Conservation (phyloP, 2,797 vertebrate genomes). For the Pseudomugil gertrudae region DNA sequence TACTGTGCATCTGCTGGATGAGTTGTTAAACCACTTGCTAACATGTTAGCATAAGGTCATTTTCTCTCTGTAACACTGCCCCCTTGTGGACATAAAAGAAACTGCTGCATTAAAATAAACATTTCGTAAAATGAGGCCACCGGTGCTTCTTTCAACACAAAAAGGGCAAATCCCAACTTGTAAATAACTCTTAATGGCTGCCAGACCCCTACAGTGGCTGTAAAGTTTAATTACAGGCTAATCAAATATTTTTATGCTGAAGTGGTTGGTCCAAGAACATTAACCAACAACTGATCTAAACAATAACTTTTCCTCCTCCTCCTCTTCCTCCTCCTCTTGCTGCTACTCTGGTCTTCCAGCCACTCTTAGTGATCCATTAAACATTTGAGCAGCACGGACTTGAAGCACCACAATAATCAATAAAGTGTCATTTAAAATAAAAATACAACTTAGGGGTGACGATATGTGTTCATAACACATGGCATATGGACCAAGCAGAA, state of each 20-base stretch:
- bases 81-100: not conserved
- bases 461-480: conserved; percentile 74
- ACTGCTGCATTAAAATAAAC: not conserved
- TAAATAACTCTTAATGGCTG: not conserved
- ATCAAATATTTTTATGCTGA: not conserved
- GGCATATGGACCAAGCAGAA: conserved; percentile 49
- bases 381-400: conserved; percentile 45
- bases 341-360: conserved; percentile 20
- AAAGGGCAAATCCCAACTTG: not conserved
- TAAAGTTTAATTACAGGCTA: not conserved
- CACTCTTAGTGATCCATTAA: conserved; percentile 32
- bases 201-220: conserved; percentile 55
- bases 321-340: not conserved
- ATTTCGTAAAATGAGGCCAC: too few relatives aligned
- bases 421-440: conserved; percentile 69
- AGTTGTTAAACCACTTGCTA: not conserved
- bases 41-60: not conserved
- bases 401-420: conserved; percentile 56
- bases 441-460: conserved; percentile 43
- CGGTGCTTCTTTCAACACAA: too few relatives aligned
- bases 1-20: not conserved
- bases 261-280: not conserved
- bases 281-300: not conserved
- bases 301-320: too few relatives aligned
- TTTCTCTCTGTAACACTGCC: not conserved